A percentile compares a stretch with the other conserved stretches of the same genome.
phyloP scores from a whole-genome alignment of 1,140 invertebrate species.

The Sinonovacula constricta region DNA sequence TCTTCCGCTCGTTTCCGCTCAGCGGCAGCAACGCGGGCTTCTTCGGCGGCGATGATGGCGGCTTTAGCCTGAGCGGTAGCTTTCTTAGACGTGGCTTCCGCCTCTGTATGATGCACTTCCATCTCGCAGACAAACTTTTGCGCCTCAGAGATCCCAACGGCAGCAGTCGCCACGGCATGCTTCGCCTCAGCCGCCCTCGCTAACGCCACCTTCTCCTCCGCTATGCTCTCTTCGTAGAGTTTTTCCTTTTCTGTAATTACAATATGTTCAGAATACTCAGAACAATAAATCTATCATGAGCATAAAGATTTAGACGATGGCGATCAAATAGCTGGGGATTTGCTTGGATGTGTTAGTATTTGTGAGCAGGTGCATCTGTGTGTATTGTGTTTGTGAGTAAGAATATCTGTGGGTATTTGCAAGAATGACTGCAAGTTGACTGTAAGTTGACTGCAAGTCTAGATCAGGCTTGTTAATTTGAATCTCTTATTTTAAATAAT shows the following conservation, averaged over 20 bases:
- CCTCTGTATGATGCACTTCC: constrained; percentile 52
- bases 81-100: constrained; percentile 46
- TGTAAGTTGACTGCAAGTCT: too few species aligned
- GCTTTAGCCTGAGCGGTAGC: constrained; percentile 41
- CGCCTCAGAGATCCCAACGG: constrained; percentile 39
- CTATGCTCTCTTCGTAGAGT: constrained; percentile 27
- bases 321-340: too few species aligned
- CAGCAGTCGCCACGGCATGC: constrained; percentile 49
- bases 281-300: too few species aligned
- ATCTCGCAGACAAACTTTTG: constrained; percentile 46
- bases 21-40: constrained; percentile 50
- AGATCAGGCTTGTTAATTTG: too few species aligned
- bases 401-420: too few species aligned
- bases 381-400: too few species aligned
- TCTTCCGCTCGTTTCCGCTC: constrained; percentile 41
- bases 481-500: too few species aligned
- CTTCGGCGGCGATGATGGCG: constrained; percentile 46
- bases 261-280: too few species aligned
- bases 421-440: too few species aligned
- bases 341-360: too few species aligned
- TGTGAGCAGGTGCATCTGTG: too few species aligned
- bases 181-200: constrained; percentile 55
- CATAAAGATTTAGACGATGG: too few species aligned
- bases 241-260: constrained; percentile 34
- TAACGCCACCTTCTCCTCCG: constrained; percentile 28